Conservation (phyloP, 2,113 vertebrate species). For the Lichenostomus cassidix region DNA sequence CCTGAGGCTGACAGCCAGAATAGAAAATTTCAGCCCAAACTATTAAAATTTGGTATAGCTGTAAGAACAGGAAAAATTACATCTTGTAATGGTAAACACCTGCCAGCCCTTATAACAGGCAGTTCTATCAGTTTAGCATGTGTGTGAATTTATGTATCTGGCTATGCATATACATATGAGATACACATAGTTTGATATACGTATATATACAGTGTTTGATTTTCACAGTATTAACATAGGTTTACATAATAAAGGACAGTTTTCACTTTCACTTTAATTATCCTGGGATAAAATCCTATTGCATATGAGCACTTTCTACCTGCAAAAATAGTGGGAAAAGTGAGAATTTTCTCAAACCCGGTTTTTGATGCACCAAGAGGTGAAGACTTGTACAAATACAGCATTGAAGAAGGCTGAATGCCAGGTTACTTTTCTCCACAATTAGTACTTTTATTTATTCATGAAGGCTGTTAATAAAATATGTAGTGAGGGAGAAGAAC, state of each 20-base stretch:
- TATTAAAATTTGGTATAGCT: background rate
- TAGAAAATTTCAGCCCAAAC: conserved; percentile 22
- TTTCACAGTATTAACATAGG: background rate
- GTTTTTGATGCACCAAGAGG: background rate
- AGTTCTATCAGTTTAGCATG: background rate
- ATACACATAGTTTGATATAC: background rate
- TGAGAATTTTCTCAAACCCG: background rate
- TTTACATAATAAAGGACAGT: background rate
- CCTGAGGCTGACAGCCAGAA: background rate
- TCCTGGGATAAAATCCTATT: background rate
- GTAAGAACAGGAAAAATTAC: background rate
- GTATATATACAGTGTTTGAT: background rate
- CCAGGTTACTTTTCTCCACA: conserved; percentile 26
- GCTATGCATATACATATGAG: background rate
- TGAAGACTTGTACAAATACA: background rate
- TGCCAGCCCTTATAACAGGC: background rate
- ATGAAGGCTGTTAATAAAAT: conserved; percentile 52
- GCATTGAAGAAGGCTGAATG: background rate
- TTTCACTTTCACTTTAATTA: background rate
- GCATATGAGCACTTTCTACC: background rate
- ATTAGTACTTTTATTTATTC: conserved; percentile 56
- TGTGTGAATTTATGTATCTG: background rate
- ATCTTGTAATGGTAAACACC: background rate
- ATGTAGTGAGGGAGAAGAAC: conserved; percentile 41
- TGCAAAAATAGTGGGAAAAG: background rate